Evolutionary conservation across 2,888 invertebrate genomes (phyloP), one percentile per base, ranked within the genome.

Genomic region (Tiliacea citrago): DNA sequence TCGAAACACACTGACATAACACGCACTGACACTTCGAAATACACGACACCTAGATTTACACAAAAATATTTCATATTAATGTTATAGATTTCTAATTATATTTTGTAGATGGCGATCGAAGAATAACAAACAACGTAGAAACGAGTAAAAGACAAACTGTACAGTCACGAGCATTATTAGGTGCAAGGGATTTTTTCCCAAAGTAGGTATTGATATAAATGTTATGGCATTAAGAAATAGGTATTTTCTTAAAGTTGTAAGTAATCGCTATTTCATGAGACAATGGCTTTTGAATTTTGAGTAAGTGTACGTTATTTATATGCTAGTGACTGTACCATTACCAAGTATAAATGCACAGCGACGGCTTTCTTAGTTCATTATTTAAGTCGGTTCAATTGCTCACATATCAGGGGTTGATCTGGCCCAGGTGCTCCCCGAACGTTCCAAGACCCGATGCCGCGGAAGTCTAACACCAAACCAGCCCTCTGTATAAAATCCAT

Each of bases 381-480:
- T 16, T 35, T 9, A 35, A 66, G 35, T n/a, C 16, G 21, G 21
- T 18, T 35, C 1, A 49, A 16, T 5, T 58, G 21, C n/a, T 61
- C 77, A 13, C 18, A 65, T 5, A 60, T 9, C 18, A 77, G 3
- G 24, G 73, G 73, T 13, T 24, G 21, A 1, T 53, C 29, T 12
- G 49, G 65, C 16, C 47, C 68, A 10, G 16, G 4, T 16, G 55
- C 35, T 35, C 53, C 65, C 7, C 68, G 58, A 42, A 79, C 16
- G 2, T 45, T 35, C 78, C 78, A 77, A 29, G 53, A 49, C 9
- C 77, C 78, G 0, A 29, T 35, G 4, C 42, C 29, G 55, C 68
- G 53, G n/a, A 77, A 79, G 13, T 79, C 73, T 13, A 79, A 8
- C 3, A 68, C n/a, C 47, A 79, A 18, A 2, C 77, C 77, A 35